Percentiles rank a stretch among this genome's conserved stretches.
These are phyloP conservation scores for Pycnonotus jocosus DNA, from an alignment of 2,113 vertebrate genomes.

Conservation along the genomic window DNA sequence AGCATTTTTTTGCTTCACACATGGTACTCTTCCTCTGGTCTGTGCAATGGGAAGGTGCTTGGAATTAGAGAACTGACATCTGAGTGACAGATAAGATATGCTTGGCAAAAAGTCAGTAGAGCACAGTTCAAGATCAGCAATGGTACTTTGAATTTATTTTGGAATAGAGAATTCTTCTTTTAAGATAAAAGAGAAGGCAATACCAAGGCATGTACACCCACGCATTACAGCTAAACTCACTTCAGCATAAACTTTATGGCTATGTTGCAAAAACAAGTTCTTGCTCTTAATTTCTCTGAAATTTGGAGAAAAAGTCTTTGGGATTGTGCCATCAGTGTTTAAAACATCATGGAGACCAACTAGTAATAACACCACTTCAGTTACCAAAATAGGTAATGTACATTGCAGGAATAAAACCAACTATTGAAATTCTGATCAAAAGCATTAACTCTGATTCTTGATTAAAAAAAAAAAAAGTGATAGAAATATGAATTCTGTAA, in stretches of 20 bases:
- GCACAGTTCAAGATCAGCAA: background rate
- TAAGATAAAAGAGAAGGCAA: background rate
- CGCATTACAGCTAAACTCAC: background rate
- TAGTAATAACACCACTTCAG: background rate
- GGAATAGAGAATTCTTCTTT: background rate
- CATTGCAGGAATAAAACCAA: background rate
- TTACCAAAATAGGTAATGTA: background rate
- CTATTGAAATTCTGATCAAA: background rate
- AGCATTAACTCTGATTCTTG: background rate
- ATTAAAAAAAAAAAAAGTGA: background rate
- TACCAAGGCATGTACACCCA: background rate
- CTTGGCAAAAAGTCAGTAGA: slow-evolving; percentile 5
- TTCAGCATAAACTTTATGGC: background rate
- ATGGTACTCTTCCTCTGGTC: background rate
- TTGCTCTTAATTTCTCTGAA: slow-evolving; percentile 1
- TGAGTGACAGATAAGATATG: slow-evolving; percentile 27
- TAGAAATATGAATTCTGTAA: background rate
- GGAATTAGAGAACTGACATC: slow-evolving; percentile 30
- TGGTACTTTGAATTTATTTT: background rate
- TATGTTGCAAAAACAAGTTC: background rate
- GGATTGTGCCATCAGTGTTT: background rate
- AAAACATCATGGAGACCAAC: background rate
- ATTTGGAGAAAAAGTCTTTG: background rate
- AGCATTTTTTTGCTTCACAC: background rate
- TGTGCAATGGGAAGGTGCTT: background rate